phyloP scores from a whole-genome alignment of 2,888 invertebrate genomes.

The Monoplex corrugatus region DNA sequence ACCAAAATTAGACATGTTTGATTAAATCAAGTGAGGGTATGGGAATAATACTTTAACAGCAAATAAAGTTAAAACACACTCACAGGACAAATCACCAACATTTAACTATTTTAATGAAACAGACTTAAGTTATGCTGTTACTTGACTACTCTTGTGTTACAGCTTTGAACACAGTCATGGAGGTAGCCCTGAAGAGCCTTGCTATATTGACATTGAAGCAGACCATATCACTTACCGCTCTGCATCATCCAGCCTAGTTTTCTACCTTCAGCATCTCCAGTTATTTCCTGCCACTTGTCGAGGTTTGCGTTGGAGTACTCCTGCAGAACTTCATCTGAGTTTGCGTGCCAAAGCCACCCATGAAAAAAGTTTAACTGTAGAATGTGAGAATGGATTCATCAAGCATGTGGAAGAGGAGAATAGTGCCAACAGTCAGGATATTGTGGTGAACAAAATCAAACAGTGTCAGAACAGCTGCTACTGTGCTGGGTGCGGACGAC shows the following conservation, averaged over 20 bases:
- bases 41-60: no score
- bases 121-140: not conserved
- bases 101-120: no score
- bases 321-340: conserved; percentile 53
- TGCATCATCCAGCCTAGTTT: not conserved
- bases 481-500: conserved; percentile 67
- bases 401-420: not conserved
- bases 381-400: conserved; percentile 4
- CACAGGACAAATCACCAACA: no score
- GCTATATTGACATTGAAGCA: conserved; percentile 37
- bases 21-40: no score
- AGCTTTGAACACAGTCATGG: not conserved
- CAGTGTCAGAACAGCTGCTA: conserved; percentile 65
- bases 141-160: not conserved
- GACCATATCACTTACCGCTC: conserved; percentile 30
- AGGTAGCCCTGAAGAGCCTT: not conserved
- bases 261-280: conserved; percentile 33
- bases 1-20: no score
- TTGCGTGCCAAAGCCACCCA: conserved; percentile 47
- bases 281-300: conserved; percentile 53
- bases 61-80: no score
- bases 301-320: conserved; percentile 52
- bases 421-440: conserved; percentile 54
- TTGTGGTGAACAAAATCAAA: conserved; percentile 62
- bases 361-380: not conserved